Conservation (phyloP, 2,113 vertebrate genomes). For the Chamaea fasciata region DNA sequence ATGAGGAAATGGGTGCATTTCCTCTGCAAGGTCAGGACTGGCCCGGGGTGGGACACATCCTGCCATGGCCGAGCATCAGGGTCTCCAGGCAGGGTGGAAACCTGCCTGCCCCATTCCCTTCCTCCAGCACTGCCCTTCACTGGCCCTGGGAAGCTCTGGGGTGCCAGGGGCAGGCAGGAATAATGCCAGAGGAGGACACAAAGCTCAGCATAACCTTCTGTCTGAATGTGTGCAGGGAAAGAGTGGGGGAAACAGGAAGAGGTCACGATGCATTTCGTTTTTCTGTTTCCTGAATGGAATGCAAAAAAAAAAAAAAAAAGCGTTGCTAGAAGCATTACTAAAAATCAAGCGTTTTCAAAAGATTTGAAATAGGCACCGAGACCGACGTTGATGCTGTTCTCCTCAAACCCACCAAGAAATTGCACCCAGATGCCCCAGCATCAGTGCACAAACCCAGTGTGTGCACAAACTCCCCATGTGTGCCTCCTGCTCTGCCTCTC, state of each 20-base stretch:
- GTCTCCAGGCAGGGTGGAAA: not conserved
- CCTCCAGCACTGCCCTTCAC: not conserved
- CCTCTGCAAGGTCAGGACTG: not conserved
- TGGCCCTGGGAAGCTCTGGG: too few relatives aligned
- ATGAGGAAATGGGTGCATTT: constrained; percentile 52
- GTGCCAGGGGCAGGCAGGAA: not conserved
- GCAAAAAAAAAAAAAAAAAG: not conserved
- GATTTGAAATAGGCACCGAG: not conserved
- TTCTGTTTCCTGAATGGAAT: not conserved
- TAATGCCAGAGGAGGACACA: not conserved
- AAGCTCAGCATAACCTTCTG: not conserved
- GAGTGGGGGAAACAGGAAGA: not conserved
- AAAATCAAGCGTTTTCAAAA: not conserved
- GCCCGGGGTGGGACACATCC: rapidly evolving
- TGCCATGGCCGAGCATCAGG: rapidly evolving
- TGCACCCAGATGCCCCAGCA: not conserved
- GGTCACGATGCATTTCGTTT: not conserved
- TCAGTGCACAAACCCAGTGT: rapidly evolving
- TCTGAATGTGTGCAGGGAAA: not conserved
- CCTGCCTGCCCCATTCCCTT: not conserved
- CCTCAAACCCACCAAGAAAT: not conserved
- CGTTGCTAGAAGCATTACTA: not conserved
- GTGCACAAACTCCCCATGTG: rapidly evolving
- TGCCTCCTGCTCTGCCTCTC: not conserved
- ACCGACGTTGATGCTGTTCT: not conserved